Evolutionary conservation across 2,888 invertebrate species (phyloP).

Genomic region (Nasonovia ribisnigri): DNA sequence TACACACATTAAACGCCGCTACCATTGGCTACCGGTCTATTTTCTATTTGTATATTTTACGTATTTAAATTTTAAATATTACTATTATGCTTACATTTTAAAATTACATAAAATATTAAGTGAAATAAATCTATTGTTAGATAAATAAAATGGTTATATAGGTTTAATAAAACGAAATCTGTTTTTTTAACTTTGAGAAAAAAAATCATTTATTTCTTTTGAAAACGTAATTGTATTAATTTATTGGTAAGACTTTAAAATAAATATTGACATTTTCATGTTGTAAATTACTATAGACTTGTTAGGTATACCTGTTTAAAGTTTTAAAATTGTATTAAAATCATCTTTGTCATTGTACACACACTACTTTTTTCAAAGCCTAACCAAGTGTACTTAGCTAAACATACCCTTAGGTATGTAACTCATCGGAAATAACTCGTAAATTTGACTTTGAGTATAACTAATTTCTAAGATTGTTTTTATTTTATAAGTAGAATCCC

Average conservation of each 20-base stretch:
- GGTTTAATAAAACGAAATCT: background rate
- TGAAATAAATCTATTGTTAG: background rate
- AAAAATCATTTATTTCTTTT: background rate
- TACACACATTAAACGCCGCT: background rate
- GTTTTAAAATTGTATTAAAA: background rate
- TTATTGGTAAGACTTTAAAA: background rate
- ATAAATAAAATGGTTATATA: background rate
- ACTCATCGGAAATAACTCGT: slow-evolving; percentile 3
- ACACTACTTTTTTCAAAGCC: background rate
- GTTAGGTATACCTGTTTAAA: background rate
- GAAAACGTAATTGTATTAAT: background rate
- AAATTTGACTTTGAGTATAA: background rate
- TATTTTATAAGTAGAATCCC: background rate
- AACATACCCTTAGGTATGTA: background rate
- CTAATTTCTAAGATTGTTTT: background rate
- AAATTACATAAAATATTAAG: background rate
- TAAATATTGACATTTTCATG: background rate
- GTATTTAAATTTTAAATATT: background rate
- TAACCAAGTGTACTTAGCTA: background rate
- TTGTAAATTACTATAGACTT: background rate
- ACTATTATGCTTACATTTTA: background rate
- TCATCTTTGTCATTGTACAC: background rate
- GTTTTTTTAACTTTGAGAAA: background rate
- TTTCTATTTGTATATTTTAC: background rate
- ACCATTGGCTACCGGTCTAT: background rate